These are phyloP conservation scores for Agriopis marginaria DNA, from an alignment of 2,888 invertebrate species.

Conservation along the genomic window DNA sequence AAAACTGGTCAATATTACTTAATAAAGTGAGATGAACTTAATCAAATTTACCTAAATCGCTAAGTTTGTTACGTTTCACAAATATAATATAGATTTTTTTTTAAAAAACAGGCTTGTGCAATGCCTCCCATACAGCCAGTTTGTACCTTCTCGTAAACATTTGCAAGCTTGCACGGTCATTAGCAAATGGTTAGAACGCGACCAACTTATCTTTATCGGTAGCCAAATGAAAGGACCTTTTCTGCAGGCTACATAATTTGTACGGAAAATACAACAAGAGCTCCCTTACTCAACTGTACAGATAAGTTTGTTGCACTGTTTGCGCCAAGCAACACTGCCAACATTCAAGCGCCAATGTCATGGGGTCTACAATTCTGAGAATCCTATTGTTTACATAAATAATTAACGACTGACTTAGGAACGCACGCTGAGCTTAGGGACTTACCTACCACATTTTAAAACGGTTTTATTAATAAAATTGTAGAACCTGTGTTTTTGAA, in stretches of 20 bases:
- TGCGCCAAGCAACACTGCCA: slow-evolving; percentile 12
- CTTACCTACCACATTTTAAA: too few species aligned
- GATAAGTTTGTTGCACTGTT: not conserved
- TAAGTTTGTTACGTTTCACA: too few species aligned
- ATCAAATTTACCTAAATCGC: too few species aligned
- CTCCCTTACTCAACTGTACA: not conserved
- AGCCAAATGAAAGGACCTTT: not conserved
- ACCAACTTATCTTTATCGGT: not conserved
- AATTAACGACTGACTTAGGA: too few species aligned
- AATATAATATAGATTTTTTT: too few species aligned
- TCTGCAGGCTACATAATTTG: not conserved
- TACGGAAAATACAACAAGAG: not conserved
- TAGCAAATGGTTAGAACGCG: not conserved
- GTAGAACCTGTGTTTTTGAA: too few species aligned
- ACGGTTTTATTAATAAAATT: too few species aligned
- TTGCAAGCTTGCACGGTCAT: not conserved
- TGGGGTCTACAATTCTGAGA: slow-evolving; percentile 36
- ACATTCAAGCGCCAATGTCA: slow-evolving; percentile 1
- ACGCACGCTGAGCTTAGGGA: too few species aligned
- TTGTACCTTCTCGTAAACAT: not conserved
- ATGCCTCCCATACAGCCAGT: too few species aligned
- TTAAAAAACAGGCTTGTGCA: too few species aligned
- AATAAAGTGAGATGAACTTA: too few species aligned
- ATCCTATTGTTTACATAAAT: slow-evolving; percentile 34
- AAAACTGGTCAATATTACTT: too few species aligned